A percentile compares a stretch with the other conserved stretches of the same genome.
phyloP scores from a whole-genome alignment of 1,140 invertebrate species.

The Pseudomyrmex gracilis region DNA sequence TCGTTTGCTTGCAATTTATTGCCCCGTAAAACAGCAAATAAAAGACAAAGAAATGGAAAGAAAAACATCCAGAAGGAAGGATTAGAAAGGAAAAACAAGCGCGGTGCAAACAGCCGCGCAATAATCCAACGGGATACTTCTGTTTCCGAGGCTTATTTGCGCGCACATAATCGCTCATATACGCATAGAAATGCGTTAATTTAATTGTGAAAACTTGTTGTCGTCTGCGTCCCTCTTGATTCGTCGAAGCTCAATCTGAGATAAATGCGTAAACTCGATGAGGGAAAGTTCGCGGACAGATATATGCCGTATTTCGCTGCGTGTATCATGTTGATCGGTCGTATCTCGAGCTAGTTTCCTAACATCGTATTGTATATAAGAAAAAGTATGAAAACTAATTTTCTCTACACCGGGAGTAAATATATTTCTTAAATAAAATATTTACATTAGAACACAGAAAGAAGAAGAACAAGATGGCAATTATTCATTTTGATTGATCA shows the following conservation, averaged over 20 bases:
- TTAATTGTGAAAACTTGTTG: slow-evolving; percentile 48
- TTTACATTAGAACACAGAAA: too few species aligned
- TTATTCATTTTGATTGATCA: background rate
- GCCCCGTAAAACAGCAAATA: slow-evolving; percentile 41
- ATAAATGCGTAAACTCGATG: slow-evolving; percentile 42
- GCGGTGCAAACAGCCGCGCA: slow-evolving; percentile 24
- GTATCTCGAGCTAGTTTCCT: slow-evolving; percentile 32
- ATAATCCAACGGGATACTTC: slow-evolving; percentile 48
- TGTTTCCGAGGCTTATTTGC: background rate
- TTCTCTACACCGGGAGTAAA: slow-evolving; percentile 13
- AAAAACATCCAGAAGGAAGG: background rate
- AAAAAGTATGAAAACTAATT: slow-evolving; percentile 5
- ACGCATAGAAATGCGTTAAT: slow-evolving; percentile 51
- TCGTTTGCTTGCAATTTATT: slow-evolving; percentile 59
- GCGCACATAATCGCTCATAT: slow-evolving; percentile 1
- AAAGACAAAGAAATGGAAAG: background rate
- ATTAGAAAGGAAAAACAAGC: slow-evolving; percentile 2
- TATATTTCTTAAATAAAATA: background rate
- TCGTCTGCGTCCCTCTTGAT: background rate
- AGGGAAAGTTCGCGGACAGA: slow-evolving; percentile 33
- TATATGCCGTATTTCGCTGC: slow-evolving; percentile 33
- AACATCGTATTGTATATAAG: background rate
- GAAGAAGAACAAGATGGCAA: background rate
- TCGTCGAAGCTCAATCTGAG: background rate
- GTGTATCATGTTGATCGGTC: slow-evolving; percentile 44